Evolutionary conservation across 1,140 invertebrate genomes (phyloP).

Genomic region (Tachypleus tridentatus): DNA sequence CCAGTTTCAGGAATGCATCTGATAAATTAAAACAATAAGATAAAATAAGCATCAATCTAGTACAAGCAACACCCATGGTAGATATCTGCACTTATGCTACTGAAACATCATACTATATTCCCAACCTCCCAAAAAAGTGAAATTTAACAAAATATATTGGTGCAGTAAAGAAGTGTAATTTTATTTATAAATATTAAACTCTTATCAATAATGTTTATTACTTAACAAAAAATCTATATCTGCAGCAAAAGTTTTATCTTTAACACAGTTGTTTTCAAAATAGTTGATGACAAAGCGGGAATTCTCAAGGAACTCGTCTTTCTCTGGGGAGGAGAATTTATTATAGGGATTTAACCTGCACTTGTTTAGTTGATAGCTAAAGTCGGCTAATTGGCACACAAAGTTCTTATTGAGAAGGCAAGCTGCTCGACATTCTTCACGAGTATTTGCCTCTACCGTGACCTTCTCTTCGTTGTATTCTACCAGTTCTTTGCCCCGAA

Average conservation of each 20-base stretch:
- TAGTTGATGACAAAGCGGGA: conserved; percentile 27
- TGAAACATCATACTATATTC: too few relatives aligned
- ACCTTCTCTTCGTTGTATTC: conserved; percentile 45
- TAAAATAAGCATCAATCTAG: too few relatives aligned
- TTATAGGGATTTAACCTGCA: conserved; percentile 83
- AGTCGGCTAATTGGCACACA: conserved; percentile 80
- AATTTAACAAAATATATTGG: too few relatives aligned
- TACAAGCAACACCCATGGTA: too few relatives aligned
- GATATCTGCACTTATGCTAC: too few relatives aligned
- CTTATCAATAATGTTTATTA: too few relatives aligned
- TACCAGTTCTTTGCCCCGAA: conserved; percentile 46
- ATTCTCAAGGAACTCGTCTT: conserved; percentile 13
- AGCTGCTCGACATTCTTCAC: conserved; percentile 73
- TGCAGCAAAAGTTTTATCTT: conserved; percentile 25
- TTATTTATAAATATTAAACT: too few relatives aligned
- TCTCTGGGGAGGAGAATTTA: conserved; percentile 33
- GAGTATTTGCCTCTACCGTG: conserved; percentile 37
- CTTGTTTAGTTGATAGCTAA: conserved; percentile 65
- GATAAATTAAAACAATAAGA: too few relatives aligned
- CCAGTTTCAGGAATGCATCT: too few relatives aligned
- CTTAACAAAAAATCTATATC: too few relatives aligned
- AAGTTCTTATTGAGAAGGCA: conserved; percentile 78
- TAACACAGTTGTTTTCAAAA: conserved; percentile 39
- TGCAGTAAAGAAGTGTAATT: too few relatives aligned
- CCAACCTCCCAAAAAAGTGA: too few relatives aligned